Evolutionary conservation across 2,888 invertebrate genomes (phyloP).

Genomic region (Rhimphoctona megacephalus): DNA sequence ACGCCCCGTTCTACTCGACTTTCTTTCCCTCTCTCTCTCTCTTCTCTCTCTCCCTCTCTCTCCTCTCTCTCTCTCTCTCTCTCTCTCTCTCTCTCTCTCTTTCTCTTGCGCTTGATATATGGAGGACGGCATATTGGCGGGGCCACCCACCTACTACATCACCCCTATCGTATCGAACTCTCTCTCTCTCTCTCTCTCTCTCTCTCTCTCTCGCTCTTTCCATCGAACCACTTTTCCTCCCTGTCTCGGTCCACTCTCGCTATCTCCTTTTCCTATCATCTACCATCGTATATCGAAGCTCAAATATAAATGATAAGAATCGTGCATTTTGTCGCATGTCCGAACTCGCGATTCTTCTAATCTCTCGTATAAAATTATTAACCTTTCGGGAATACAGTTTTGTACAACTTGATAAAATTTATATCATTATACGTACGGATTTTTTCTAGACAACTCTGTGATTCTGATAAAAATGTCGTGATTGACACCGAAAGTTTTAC

Average conservation of each 20-base stretch:
- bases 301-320: conserved; percentile 20
- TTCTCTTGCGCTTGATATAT: conserved; percentile 81
- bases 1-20: conserved; percentile 56
- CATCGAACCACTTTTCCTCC: conserved; percentile 57
- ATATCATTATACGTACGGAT: background rate
- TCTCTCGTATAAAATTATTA: conserved; percentile 10
- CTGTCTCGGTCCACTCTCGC: conserved; percentile 68
- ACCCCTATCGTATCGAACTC: conserved; percentile 79
- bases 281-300: conserved; percentile 42
- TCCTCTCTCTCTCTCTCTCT: conserved; percentile 48
- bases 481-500: too few species aligned
- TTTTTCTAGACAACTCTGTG: background rate
- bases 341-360: conserved; percentile 1
- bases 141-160: conserved; percentile 78
- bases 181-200: conserved; percentile 15
- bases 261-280: conserved; percentile 29
- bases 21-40: conserved; percentile 37
- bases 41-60: too few species aligned
- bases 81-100: background rate
- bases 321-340: conserved; percentile 28
- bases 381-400: background rate
- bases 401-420: background rate
- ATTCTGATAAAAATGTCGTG: background rate
- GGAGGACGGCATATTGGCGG: conserved; percentile 84
- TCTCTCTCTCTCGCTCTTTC: conserved; percentile 3